phyloP scores from a whole-genome alignment of 2,797 vertebrate species.

The Masticophis lateralis region DNA sequence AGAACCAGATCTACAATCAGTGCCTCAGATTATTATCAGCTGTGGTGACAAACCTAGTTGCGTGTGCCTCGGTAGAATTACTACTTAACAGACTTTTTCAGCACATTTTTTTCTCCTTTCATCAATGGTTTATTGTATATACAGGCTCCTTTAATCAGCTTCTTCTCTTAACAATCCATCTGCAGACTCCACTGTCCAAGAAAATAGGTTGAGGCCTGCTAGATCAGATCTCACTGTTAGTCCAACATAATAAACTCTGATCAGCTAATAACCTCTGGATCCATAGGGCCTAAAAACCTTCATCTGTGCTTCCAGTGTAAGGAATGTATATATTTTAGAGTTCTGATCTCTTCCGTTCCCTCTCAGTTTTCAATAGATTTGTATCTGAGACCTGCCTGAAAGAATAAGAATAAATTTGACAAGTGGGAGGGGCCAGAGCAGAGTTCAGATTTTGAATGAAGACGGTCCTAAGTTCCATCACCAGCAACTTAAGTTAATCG shows the following conservation, averaged over 20 bases:
- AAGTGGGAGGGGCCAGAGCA: not conserved
- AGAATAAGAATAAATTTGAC: not conserved
- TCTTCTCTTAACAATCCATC: not conserved
- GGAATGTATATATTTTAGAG: not conserved
- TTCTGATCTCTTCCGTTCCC: not conserved
- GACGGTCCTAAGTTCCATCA: not conserved
- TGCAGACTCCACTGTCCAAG: not conserved
- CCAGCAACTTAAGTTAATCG: not conserved
- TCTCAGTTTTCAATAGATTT: not conserved
- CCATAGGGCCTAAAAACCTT: not conserved
- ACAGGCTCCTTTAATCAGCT: not conserved
- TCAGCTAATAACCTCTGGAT: not conserved
- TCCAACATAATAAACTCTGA: not conserved
- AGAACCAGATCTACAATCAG: not conserved
- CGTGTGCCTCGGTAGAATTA: not conserved
- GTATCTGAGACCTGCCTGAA: not conserved
- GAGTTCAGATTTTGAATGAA: not conserved
- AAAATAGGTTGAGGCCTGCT: not conserved
- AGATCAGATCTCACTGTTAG: not conserved
- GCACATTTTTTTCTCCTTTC: not conserved
- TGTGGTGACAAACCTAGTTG: not conserved
- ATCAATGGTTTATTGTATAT: constrained; percentile 3
- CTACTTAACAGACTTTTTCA: not conserved
- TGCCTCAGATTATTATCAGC: constrained; percentile 15
- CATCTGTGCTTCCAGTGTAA: not conserved